phyloP scores from a whole-genome alignment of 2,113 vertebrate genomes.

The Myrmophylax atrothorax region DNA sequence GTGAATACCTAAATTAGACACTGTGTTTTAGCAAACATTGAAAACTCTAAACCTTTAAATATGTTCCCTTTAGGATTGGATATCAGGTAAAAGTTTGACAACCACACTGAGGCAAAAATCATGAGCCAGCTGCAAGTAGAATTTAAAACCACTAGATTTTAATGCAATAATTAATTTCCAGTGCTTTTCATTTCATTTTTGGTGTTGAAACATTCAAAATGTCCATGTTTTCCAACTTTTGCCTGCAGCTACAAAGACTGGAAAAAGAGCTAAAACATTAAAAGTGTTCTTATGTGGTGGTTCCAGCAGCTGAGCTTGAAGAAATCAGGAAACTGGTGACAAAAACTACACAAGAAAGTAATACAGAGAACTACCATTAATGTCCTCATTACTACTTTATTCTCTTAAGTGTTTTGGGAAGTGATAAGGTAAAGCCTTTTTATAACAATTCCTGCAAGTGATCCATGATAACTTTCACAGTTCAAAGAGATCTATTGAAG shows the following conservation, averaged over 20 bases:
- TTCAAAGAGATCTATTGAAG: neutral
- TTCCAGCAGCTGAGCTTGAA: constrained; percentile 3
- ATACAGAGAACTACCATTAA: neutral
- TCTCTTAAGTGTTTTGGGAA: neutral
- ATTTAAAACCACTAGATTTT: neutral
- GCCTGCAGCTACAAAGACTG: neutral
- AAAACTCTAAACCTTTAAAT: neutral
- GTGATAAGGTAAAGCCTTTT: neutral
- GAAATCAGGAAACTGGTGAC: neutral
- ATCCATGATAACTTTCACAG: neutral
- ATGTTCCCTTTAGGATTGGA: neutral
- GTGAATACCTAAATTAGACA: neutral
- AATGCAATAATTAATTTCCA: neutral
- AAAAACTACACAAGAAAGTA: neutral
- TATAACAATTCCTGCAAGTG: neutral
- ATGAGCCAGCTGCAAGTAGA: neutral
- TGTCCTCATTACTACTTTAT: neutral
- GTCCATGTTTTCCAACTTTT: neutral
- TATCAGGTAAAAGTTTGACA: neutral
- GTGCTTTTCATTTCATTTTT: constrained; percentile 1
- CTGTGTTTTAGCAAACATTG: neutral
- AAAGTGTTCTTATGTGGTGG: neutral
- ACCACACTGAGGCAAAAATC: neutral
- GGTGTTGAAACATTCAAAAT: neutral
- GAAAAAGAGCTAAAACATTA: neutral